Percentiles rank a stretch among this genome's conserved stretches.
Evolutionary conservation across 2,888 invertebrate species (phyloP).

Genomic region (Gnatocerus cornutus): DNA sequence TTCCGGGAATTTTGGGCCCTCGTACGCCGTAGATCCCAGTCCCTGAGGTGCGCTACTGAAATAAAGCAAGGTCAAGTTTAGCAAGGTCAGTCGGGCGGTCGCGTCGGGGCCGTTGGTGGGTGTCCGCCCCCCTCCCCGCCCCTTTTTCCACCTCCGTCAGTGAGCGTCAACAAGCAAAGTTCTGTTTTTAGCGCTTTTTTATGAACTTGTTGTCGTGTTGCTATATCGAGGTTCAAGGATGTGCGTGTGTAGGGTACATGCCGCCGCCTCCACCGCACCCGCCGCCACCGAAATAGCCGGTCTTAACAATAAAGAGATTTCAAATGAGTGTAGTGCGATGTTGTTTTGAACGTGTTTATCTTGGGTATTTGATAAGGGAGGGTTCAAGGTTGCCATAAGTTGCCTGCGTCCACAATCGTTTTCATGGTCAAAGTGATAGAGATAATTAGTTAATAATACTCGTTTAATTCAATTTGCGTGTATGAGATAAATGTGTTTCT

Average conservation of each 20-base stretch:
- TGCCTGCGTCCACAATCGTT: conserved; percentile 57
- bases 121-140: conserved; percentile 49
- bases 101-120: conserved; percentile 60
- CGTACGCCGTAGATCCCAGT: conserved; percentile 4
- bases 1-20: neutral
- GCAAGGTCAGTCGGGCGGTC: conserved; percentile 66
- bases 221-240: conserved; percentile 55
- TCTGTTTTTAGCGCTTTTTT: conserved; percentile 55
- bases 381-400: conserved; percentile 58
- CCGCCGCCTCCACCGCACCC: conserved; percentile 19
- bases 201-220: conserved; percentile 55
- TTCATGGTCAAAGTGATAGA: conserved; percentile 69
- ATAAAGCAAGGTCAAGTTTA: conserved; percentile 72
- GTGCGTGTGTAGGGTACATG: conserved; percentile 39
- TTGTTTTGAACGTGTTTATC: conserved; percentile 47
- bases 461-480: conserved; percentile 64
- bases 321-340: conserved; percentile 19
- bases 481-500: conserved; percentile 61
- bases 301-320: conserved; percentile 31
- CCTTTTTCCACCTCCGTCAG: conserved; percentile 39
- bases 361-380: conserved; percentile 37
- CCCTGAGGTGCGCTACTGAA: conserved; percentile 65
- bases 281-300: conserved; percentile 10
- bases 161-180: conserved; percentile 45
- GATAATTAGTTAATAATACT: conserved; percentile 67